Base-by-base conservation (phyloP, 1,140 invertebrate species). In the Drosophila biarmipes region DNA sequence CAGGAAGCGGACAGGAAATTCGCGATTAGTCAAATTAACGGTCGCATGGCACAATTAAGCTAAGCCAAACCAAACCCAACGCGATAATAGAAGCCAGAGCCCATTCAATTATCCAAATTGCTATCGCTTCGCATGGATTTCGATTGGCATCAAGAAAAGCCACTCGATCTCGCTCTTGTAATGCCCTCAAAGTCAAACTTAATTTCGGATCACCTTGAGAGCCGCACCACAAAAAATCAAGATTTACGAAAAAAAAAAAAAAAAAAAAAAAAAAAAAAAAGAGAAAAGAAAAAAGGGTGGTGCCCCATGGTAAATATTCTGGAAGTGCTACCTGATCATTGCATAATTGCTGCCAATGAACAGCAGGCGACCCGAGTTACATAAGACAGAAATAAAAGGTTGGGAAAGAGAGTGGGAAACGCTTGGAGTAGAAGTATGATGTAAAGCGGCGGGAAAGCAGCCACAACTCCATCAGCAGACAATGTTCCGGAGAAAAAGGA, bases 161-260 rank as follows among this genome's bases (percentile, higher is more conserved):
- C 55, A 38, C 31, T 53, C 21, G 56, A 63, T 63, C 24, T 64
- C 31, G 43, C 77, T 71, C 38, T 40, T 86, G 74, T 81, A 82
- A 86, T 71, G 63, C 24, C 14, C 62, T 67, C 82, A 86, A 87
- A 87, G 84, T 87, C 74, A 82, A 77, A 67, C 46, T 72, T 82
- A 86, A 71, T 84, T 80, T 78, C 29, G 35, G 56, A 54, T 87
- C 76, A 86, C 81, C 81, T 86, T 86, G 82, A 72, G 78, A 69
- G 12, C 11, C 27, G 48, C 15, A 38, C 11, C 11, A 19, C n/a
- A 48, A 21, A 24, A 1, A 29, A 15, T 34, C 6, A 49, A 8
- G 17, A 12, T 35, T 24, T 24, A 24, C 24, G 5, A 24, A 21
- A 40, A 6, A 24, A 29, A 17, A 6, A 40, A 5, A 46, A 12